phyloP scores from a whole-genome alignment of 2,888 invertebrate species.

The Busseola fusca region DNA sequence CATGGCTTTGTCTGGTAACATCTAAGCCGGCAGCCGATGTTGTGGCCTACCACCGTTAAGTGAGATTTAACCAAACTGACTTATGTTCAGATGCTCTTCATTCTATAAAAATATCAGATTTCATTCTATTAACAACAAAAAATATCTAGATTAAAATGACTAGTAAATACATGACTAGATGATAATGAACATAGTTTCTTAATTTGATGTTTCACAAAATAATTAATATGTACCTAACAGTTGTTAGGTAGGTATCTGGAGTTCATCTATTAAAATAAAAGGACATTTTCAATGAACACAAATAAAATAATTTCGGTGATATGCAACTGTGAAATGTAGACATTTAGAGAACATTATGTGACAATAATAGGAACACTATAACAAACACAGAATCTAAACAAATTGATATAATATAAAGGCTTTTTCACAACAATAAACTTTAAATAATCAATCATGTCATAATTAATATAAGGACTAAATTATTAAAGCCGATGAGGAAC shows the following conservation, averaged over 20 bases:
- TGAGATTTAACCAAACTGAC: slow-evolving; percentile 30
- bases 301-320: slow-evolving; percentile 53
- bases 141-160: slow-evolving; percentile 50
- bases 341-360: slow-evolving; percentile 40
- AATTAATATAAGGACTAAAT: slow-evolving; percentile 50
- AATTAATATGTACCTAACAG: slow-evolving; percentile 14
- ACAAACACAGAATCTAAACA: slow-evolving; percentile 38
- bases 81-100: slow-evolving; percentile 27
- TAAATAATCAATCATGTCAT: slow-evolving; percentile 21
- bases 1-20: no score
- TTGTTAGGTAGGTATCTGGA: slow-evolving; percentile 13
- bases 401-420: slow-evolving; percentile 26
- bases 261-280: slow-evolving; percentile 21
- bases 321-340: slow-evolving; percentile 56
- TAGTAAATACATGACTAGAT: slow-evolving; percentile 53
- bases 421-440: slow-evolving; percentile 44
- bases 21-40: no score
- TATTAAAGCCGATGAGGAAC: slow-evolving; percentile 58
- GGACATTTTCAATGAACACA: slow-evolving; percentile 8
- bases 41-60: no score
- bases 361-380: slow-evolving; percentile 29
- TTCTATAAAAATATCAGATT: slow-evolving; percentile 63
- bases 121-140: slow-evolving; percentile 50
- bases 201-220: slow-evolving; percentile 32
- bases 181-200: slow-evolving; percentile 23